Evolutionary conservation across 1,140 invertebrate species (phyloP).

Genomic region (Drosophila bipectinata): DNA sequence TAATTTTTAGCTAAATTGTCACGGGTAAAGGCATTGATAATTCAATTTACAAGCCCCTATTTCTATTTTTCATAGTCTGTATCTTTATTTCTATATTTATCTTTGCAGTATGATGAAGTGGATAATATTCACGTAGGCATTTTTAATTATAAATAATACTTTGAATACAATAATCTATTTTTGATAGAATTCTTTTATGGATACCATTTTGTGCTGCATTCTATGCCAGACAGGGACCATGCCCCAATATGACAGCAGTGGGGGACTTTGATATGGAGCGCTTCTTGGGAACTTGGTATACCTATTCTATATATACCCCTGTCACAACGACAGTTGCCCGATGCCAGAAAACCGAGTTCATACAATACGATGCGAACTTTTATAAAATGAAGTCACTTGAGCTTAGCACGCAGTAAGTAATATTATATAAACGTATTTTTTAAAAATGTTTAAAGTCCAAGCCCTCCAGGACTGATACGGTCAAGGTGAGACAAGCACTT

Average conservation of each 20-base stretch:
- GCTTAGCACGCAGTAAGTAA: conserved; percentile 26
- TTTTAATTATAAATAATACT: neutral
- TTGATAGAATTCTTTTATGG: neutral
- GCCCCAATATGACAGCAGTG: conserved; percentile 46
- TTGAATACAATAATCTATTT: neutral
- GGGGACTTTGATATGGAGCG: conserved; percentile 24
- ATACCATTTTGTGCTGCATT: conserved; percentile 3
- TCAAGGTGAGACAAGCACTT: neutral
- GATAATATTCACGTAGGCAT: conserved; percentile 3
- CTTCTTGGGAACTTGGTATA: conserved; percentile 42
- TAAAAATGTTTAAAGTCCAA: neutral
- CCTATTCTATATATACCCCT: conserved; percentile 12
- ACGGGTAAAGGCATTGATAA: neutral
- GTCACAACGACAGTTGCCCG: neutral
- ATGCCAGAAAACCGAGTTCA: conserved; percentile 13
- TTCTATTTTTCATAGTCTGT: neutral
- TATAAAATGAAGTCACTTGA: neutral
- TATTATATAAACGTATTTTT: too few species aligned
- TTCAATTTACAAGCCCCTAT: neutral
- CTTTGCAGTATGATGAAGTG: conserved; percentile 12
- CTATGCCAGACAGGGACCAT: neutral
- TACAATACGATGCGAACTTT: neutral
- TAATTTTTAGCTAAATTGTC: neutral
- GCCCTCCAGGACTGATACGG: conserved; percentile 14
- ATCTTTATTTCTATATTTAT: neutral